Percentiles rank a stretch among this genome's conserved stretches.
phyloP scores from a whole-genome alignment of 2,113 vertebrate genomes.

The Rhagologus leucostigma region DNA sequence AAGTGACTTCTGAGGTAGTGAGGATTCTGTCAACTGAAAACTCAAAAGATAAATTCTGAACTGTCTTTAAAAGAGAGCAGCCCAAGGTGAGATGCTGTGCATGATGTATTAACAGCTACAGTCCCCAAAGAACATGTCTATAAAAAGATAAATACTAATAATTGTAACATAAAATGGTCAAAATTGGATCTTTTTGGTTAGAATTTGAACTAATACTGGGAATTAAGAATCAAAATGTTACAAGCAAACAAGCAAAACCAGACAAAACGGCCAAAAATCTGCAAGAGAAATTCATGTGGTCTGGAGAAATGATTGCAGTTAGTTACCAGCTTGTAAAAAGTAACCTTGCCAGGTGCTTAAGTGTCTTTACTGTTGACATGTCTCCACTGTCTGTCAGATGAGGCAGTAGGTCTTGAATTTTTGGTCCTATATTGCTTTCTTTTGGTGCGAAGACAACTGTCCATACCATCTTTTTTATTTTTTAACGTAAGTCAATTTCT shows the following conservation, averaged over 20 bases:
- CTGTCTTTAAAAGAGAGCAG: neutral
- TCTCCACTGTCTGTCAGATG: neutral
- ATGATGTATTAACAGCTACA: neutral
- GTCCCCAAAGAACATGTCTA: neutral
- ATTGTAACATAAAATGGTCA: neutral
- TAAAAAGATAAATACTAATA: neutral
- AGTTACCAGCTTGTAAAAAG: neutral
- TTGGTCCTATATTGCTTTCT: neutral
- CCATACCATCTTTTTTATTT: neutral
- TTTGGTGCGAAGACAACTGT: neutral
- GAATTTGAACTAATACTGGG: neutral
- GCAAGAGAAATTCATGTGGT: neutral
- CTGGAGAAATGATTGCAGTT: neutral
- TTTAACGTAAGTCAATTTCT: neutral
- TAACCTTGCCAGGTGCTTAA: neutral
- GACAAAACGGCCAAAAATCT: neutral
- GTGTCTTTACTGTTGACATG: neutral
- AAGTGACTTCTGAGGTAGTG: neutral
- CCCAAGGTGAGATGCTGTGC: neutral
- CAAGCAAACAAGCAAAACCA: neutral
- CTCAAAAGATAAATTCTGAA: neutral
- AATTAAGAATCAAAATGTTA: neutral
- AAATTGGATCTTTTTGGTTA: neutral
- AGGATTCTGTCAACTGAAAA: neutral
- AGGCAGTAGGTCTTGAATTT: neutral